A percentile compares a stretch with the other conserved stretches of the same genome.
These are phyloP conservation scores for Trichogramma dendrolimi DNA, from an alignment of 2,888 invertebrate genomes.

Conservation along the genomic window DNA sequence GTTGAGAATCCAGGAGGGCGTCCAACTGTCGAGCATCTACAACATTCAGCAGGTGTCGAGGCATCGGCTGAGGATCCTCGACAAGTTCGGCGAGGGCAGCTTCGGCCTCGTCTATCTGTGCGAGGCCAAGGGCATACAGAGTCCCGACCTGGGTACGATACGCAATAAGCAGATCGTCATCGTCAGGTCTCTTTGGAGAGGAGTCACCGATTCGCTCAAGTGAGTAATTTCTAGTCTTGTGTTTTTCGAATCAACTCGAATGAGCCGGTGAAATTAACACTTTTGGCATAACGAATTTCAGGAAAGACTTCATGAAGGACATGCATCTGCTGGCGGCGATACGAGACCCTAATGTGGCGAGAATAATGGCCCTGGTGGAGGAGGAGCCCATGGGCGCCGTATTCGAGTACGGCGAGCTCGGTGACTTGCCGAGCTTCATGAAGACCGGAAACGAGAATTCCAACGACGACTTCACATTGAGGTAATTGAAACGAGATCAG, in stretches of 20 bases:
- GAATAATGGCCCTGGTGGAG: conserved; percentile 73
- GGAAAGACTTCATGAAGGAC: conserved; percentile 83
- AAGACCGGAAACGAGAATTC: conserved; percentile 40
- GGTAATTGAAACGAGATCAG: conserved; percentile 32
- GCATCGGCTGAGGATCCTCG: conserved; percentile 75
- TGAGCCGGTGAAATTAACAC: too few relatives aligned
- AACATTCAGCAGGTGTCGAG: conserved; percentile 62
- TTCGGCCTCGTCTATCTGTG: conserved; percentile 81
- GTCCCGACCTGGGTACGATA: conserved; percentile 52
- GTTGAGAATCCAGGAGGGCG: conserved; percentile 66
- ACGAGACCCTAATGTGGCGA: conserved; percentile 77
- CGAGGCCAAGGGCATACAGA: conserved; percentile 71
- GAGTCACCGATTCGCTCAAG: conserved; percentile 66
- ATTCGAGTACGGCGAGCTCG: conserved; percentile 84
- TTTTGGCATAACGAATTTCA: conserved; percentile 46
- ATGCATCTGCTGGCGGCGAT: conserved; percentile 80
- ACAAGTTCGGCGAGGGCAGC: conserved; percentile 82
- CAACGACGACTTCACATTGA: conserved; percentile 38
- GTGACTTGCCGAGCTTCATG: conserved; percentile 73
- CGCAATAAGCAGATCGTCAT: conserved; percentile 70
- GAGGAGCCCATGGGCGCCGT: conserved; percentile 84
- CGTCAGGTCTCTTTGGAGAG: conserved; percentile 73
- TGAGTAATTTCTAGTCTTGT: conserved; percentile 37
- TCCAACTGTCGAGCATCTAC: conserved; percentile 39
- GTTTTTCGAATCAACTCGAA: not conserved